Base-by-base conservation (phyloP, 2,888 invertebrate genomes). In the Prostheceraeus crozeri region DNA sequence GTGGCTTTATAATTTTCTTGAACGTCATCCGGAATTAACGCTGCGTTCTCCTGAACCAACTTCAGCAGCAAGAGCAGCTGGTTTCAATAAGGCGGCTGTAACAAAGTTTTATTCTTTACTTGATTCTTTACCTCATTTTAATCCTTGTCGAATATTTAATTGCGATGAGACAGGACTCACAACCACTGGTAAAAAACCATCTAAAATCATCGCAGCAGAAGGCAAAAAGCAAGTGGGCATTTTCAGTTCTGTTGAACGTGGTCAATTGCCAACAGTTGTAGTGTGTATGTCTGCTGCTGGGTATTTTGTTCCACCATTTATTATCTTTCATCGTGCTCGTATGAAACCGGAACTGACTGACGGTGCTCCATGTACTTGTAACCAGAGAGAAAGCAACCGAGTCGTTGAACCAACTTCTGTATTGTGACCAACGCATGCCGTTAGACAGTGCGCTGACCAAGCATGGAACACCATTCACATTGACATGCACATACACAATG, bases 311-410 rank as follows among this genome's bases (percentile, higher is more conserved):
- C 67, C 66, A 14, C 66, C 66, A 2, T 61, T 68, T 62, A 52
- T 63, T 10, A 65, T 69, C 23, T 71, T 72, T 63, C 70, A 69
- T 16, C 61, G 70, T 59, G 62, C 66, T 55, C 57, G 69, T 30
- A 70, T 71, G 71, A 66, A 67, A 14, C 61, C 63, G 2, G 67
- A 67, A 25, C 61, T 72, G 10, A 62, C 68, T 60, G 65, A 67
- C 55, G 69, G 68, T 25, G 68, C 70, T 16, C 40, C 40, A n/a
- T n/a, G n/a, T n/a, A n/a, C n/a, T n/a, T n/a, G n/a, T n/a, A n/a
- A n/a, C n/a, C n/a, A n/a, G n/a, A n/a, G n/a, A n/a, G n/a, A n/a
- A n/a, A n/a, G n/a, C n/a, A n/a, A n/a, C n/a, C n/a, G n/a, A n/a
- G n/a, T n/a, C n/a, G n/a, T n/a, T n/a, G n/a, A n/a, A n/a, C n/a